Evolutionary conservation across 2,797 vertebrate species (phyloP), one percentile per base, ranked within the genome.

Genomic region (Spinibarbus caldwelli): DNA sequence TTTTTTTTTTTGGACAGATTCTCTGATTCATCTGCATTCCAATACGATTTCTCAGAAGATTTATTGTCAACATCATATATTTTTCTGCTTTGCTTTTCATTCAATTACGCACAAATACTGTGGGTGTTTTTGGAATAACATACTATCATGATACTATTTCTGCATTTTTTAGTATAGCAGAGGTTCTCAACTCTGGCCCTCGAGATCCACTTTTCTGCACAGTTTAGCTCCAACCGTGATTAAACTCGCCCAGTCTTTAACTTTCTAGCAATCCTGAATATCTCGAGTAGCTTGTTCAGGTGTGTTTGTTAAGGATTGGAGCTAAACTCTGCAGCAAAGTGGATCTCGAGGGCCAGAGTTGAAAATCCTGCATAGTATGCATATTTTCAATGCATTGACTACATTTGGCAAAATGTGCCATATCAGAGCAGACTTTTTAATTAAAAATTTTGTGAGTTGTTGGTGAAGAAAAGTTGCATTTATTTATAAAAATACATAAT

Each of bases 1-100:
- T 73, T 43, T 82, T 64, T 23, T 57, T 73, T 43, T 82, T 64
- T 34, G 19, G 26, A 73, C 38, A 36, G 29, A 45, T 31, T 82
- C 36, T 72, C 21, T 7, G 26, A 62, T 73, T 34, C 38, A 14
- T 66, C 14, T 26, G 23, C n/a, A 47, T 38, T 19, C 57, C 23
- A 9, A 36, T 19, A 17, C 79, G 19, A 38, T 54, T 70, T 54
- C 31, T 26, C 5, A 54, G 34, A 14, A 54, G 15, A 57, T 43
- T 57, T 41, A 23, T 70, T 82, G 52, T 71, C 36, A 17, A 62
- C 19, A 0, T 57, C 23, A 71, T 54, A 17, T 43, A 23, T 31
- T 57, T 47, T 8, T 34, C 54, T 66, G 21, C 29, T 80, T 73
- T 77, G 54, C 23, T 43, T 66, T 19, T 82, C 57, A 67, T 9